Evolutionary conservation across 2,888 invertebrate genomes (phyloP).

Genomic region (Acleris holmiana): DNA sequence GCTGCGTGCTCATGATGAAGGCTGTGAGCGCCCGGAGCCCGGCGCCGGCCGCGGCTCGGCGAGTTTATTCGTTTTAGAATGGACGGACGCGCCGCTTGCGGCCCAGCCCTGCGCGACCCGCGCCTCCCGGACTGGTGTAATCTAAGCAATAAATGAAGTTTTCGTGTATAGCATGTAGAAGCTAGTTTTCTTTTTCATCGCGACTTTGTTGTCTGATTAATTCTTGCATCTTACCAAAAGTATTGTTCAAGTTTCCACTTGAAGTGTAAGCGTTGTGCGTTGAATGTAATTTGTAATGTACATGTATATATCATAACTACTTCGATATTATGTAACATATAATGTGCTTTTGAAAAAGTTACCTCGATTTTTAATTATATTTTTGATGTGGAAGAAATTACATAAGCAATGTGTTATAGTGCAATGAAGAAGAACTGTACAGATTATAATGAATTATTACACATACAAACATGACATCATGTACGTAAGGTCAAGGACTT

Average conservation of each 20-base stretch:
- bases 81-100: slow-evolving; percentile 40
- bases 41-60: slow-evolving; percentile 27
- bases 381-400: background rate
- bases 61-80: slow-evolving; percentile 78
- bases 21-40: slow-evolving; percentile 41
- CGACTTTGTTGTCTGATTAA: slow-evolving; percentile 14
- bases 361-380: slow-evolving; percentile 20
- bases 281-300: background rate
- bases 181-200: slow-evolving; percentile 10
- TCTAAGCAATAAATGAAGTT: slow-evolving; percentile 15
- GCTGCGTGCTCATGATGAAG: slow-evolving; percentile 78
- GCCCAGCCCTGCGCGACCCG: background rate
- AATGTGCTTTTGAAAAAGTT: slow-evolving; percentile 23
- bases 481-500: no score
- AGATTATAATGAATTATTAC: slow-evolving; percentile 22
- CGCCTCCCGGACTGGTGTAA: slow-evolving; percentile 4
- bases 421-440: slow-evolving; percentile 19
- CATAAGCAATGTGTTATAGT: slow-evolving; percentile 24
- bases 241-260: slow-evolving; percentile 15
- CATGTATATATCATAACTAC: slow-evolving; percentile 7
- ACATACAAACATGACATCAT: slow-evolving; percentile 26
- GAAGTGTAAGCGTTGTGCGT: slow-evolving; percentile 10
- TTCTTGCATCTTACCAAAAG: slow-evolving; percentile 22
- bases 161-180: slow-evolving; percentile 20
- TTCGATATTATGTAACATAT: slow-evolving; percentile 25